These are phyloP conservation scores for Conus ventricosus DNA, from an alignment of 1,140 invertebrate genomes.

Conservation along the genomic window DNA sequence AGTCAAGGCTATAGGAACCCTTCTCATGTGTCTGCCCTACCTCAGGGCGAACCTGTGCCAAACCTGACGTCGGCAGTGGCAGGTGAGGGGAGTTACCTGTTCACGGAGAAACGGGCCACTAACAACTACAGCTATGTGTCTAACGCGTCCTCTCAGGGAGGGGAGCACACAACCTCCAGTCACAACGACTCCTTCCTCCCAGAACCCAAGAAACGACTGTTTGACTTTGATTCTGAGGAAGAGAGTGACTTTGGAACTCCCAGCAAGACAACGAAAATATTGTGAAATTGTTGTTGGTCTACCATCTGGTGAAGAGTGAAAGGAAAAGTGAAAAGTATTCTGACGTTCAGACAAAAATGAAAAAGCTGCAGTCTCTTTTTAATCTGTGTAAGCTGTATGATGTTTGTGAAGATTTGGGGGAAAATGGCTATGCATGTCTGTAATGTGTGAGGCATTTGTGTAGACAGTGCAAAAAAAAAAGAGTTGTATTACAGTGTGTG, in stretches of 20 bases:
- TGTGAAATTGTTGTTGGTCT: not conserved
- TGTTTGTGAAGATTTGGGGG: no score
- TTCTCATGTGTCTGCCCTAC: not conserved
- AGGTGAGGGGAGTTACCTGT: constrained; percentile 45
- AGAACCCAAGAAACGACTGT: constrained; percentile 66
- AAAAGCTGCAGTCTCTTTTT: no score
- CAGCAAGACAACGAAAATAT: constrained; percentile 56
- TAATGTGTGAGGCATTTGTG: no score
- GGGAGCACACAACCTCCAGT: constrained; percentile 40
- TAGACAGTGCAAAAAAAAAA: no score
- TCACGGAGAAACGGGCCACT: constrained; percentile 35
- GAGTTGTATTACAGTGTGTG: no score
- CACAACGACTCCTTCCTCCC: constrained; percentile 58
- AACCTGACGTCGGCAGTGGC: constrained; percentile 30
- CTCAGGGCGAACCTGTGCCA: not conserved
- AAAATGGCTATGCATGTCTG: no score
- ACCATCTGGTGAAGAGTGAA: no score
- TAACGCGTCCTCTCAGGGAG: constrained; percentile 44
- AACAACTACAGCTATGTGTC: constrained; percentile 62
- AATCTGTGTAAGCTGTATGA: no score
- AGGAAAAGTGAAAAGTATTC: no score
- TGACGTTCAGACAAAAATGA: no score
- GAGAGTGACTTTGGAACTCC: constrained; percentile 60
- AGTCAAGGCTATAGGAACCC: constrained; percentile 37
- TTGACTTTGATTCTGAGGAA: constrained; percentile 59